These are phyloP conservation scores for Lycaon pictus DNA, from an alignment of 2,113 vertebrate species.

Conservation along the genomic window DNA sequence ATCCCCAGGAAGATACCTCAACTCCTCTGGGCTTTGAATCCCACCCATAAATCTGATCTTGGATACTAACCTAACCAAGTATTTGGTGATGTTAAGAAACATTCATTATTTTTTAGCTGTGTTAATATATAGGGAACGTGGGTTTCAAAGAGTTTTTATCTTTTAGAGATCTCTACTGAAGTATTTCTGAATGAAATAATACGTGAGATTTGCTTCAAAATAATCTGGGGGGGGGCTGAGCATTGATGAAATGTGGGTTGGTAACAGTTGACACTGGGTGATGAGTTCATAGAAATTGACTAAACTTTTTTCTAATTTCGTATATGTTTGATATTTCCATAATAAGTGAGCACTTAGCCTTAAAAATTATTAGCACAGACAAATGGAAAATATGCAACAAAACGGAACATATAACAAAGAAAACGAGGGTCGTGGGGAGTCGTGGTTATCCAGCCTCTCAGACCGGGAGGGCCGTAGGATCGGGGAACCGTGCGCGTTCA, in stretches of 20 bases:
- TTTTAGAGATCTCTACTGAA: not conserved
- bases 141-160: not conserved
- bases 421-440: not conserved
- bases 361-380: not conserved
- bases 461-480: fast-evolving
- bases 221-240: too few species aligned
- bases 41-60: not conserved
- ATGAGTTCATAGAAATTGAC: not conserved
- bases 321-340: not conserved
- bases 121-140: not conserved
- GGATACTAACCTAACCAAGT: too few species aligned
- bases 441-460: fast-evolving
- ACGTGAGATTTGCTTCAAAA: not conserved
- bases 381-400: not conserved
- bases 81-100: not conserved
- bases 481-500: fast-evolving
- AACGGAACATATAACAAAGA: not conserved
- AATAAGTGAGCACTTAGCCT: not conserved
- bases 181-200: not conserved
- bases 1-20: not conserved
- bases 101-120: not conserved
- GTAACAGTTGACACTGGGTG: not conserved
- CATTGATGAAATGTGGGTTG: not conserved
- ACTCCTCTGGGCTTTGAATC: not conserved
- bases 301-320: not conserved